Percentiles rank a stretch among this genome's conserved stretches.
Conservation (phyloP, 1,140 invertebrate species). For the Temnothorax nylanderi region DNA sequence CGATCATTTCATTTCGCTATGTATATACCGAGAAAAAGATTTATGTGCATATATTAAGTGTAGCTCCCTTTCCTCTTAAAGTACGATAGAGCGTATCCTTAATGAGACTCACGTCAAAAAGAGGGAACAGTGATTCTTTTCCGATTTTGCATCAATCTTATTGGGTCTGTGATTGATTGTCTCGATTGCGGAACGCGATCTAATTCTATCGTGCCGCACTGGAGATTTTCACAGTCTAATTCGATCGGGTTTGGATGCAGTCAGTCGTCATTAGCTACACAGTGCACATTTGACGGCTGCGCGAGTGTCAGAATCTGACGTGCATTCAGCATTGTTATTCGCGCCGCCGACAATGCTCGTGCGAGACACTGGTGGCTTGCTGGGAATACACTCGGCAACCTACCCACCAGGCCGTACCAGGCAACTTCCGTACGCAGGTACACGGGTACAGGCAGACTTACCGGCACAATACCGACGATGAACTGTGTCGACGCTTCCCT, state of each 20-base stretch:
- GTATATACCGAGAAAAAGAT: background rate
- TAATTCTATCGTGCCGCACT: background rate
- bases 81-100: background rate
- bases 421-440: conserved; percentile 43
- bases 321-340: conserved; percentile 66
- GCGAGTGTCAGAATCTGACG: conserved; percentile 68
- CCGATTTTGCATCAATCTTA: background rate
- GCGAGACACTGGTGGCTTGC: conserved; percentile 27
- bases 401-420: background rate
- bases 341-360: conserved; percentile 36
- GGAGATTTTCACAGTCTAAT: no score
- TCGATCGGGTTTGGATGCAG: background rate
- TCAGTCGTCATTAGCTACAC: conserved; percentile 12
- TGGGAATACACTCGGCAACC: conserved; percentile 38
- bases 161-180: background rate
- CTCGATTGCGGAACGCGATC: background rate
- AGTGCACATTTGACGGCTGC: conserved; percentile 57
- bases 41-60: conserved; percentile 20
- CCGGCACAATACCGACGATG: background rate
- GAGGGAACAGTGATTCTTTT: background rate
- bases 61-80: background rate
- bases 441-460: conserved; percentile 17
- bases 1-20: conserved; percentile 10
- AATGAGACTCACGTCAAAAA: background rate
- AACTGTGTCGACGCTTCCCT: background rate